Conservation (phyloP, 2,113 vertebrate genomes). For the Tichodroma muraria region DNA sequence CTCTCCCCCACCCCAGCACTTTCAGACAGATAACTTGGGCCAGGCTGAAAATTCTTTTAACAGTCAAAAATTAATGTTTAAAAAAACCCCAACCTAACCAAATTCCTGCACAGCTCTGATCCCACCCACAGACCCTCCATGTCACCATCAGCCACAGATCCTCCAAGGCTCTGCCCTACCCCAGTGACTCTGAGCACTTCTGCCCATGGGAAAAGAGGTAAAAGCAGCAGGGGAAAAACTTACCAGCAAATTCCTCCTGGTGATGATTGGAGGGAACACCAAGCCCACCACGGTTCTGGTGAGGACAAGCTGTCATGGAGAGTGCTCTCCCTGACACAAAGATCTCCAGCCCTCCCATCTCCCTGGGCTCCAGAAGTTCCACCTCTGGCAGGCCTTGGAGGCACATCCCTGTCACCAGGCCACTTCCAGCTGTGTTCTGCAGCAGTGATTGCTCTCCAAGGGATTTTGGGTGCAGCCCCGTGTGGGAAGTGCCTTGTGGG, state of each 20-base stretch:
- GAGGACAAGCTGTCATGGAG: background rate
- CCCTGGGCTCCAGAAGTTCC: background rate
- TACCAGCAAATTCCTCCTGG: background rate
- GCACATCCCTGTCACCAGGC: background rate
- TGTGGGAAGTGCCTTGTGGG: accelerated
- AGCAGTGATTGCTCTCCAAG: background rate
- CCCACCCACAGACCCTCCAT: background rate
- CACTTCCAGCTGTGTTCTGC: background rate
- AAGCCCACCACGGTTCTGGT: accelerated
- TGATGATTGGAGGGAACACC: accelerated
- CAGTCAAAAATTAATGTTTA: background rate
- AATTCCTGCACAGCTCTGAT: background rate
- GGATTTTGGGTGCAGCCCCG: accelerated
- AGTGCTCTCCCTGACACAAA: accelerated
- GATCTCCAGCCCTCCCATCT: background rate
- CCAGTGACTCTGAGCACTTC: background rate
- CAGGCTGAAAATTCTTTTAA: background rate
- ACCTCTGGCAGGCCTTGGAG: background rate
- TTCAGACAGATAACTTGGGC: background rate
- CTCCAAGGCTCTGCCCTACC: background rate
- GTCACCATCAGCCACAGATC: accelerated
- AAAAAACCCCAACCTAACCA: background rate
- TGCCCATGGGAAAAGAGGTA: background rate
- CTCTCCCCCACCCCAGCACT: background rate
- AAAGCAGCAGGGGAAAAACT: background rate